Evolutionary conservation across 2,797 vertebrate species (phyloP).

Genomic region (Coregonus ussuriensis): DNA sequence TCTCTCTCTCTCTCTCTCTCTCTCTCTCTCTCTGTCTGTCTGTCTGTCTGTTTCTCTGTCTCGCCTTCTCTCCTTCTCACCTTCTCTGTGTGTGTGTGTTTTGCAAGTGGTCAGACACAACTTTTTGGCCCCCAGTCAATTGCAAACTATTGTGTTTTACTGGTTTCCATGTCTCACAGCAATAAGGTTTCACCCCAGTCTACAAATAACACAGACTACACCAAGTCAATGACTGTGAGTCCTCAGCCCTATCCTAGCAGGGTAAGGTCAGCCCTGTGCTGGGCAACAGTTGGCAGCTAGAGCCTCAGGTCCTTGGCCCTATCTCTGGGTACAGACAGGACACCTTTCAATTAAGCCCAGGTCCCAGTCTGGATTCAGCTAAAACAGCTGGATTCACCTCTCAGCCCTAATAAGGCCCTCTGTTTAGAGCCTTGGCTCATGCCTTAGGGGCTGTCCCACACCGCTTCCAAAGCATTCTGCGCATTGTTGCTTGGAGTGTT

Average conservation of each 20-base stretch:
- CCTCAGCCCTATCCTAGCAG: conserved; percentile 9
- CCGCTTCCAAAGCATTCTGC: conserved; percentile 67
- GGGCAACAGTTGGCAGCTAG: background rate
- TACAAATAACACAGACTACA: conserved; percentile 8
- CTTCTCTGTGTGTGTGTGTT: background rate
- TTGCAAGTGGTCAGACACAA: background rate
- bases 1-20: background rate
- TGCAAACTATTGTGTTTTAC: conserved; percentile 1
- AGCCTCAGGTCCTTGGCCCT: conserved; percentile 27
- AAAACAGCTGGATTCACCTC: conserved; percentile 73
- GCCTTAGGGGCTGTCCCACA: conserved; percentile 60
- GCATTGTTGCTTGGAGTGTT: conserved; percentile 53
- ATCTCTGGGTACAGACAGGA: conserved; percentile 36
- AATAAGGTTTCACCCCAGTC: background rate
- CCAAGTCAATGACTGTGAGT: conserved; percentile 16
- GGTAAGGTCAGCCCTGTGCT: conserved; percentile 26
- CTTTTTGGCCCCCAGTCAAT: background rate
- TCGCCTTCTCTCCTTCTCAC: background rate
- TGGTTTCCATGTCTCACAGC: background rate
- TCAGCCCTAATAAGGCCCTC: conserved; percentile 65
- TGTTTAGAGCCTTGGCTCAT: conserved; percentile 53
- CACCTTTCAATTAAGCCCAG: conserved; percentile 76
- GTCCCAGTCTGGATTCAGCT: conserved; percentile 57
- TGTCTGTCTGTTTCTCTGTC: too few species aligned
- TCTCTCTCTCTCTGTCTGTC: too few species aligned